Evolutionary conservation across 2,888 invertebrate genomes (phyloP), one percentile per base, ranked within the genome.

Genomic region (Axea sp.): DNA sequence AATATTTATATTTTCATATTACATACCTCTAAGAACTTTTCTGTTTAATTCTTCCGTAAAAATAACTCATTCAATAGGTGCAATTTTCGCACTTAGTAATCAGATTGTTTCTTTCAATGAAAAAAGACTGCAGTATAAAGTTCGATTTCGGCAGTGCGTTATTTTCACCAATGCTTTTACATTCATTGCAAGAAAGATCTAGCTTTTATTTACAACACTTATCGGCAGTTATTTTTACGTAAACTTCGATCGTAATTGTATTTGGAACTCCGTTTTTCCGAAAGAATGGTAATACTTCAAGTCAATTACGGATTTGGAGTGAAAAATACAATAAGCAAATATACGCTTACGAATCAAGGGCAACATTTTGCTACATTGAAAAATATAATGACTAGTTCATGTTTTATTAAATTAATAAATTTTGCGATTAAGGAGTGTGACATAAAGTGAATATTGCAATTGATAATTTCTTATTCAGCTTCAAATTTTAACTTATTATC

Each of bases 211-310:
- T 57, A 68, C 59, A 68, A 49, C 47, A 49, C 39, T 41, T 41
- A 59, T 68, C 55, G 51, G 59, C 59, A 59, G 49, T 68, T 59
- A 57, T 33, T 55, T 55, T 33, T 67, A 67, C 45, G 49, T 64
- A 64, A 64, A 64, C 24, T 49, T 33, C 41, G 22, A 57, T 7
- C 47, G 45, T 57, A 49, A 57, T 67, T 47, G 67, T 47, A 17
- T 14, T 14, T 12, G 35, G 39, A 39, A 47, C 22, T 26, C 15
- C 37, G 49, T 33, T 57, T 45, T 67, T 11, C 19, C 37, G 31
- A 55, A 47, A 45, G 24, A 37, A 39, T 35, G 39, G 65, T 31
- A 67, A 41, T 57, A 9, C 51, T 8, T 41, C 35, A 15, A 37
- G 49, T 41, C 33, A 12, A 28, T 53, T 53, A 53, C 51, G 26